Base-by-base conservation (phyloP, 2,797 vertebrate species). In the Enteromius argenteus region DNA sequence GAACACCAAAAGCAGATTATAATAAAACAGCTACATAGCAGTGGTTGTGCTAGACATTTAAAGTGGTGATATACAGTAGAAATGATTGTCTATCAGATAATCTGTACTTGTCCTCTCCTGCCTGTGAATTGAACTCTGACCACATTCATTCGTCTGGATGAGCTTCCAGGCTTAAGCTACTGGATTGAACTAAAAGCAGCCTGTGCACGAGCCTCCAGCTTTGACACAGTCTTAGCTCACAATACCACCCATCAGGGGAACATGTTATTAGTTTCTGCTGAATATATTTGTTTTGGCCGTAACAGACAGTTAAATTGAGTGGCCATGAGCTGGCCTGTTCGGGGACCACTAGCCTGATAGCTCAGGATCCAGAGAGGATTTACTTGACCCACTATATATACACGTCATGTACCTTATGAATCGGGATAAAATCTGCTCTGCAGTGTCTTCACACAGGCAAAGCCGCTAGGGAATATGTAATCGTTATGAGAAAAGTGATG, bases 161-260 rank as follows among this genome's bases (percentile, higher is more conserved):
- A 77, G 64, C n/a, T 64, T 73, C 39, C n/a, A 81, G 30, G 32
- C 8, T 42, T 77, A 84, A 84, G 51, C 74, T 21, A 78, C 37
- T 62, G 37, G 39, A 78, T 46, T 68, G 73, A 69, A 27, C 49
- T 76, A 8, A 51, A 51, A 51, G 49, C 49, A 51, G 49, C 42
- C 21, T n/a, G n/a, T 21, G 60, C 35, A 58, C 3, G 1, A 30
- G 62, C 81, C n/a, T 44, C 35, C 23, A 68, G 62, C 49, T 68
- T 68, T 68, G 9, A 76, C 32, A 58, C 15, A 77, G 58, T 58
- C 35, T 77, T 78, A 35, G 7, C 64, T 49, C 49, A 49, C 5
- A 27, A 49, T 91, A 88, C 92, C 93, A 88, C 84, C 89, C 88
- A 90, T 92, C 90, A 92, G 92, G 92, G 93, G 35, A 69, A 60